These are phyloP conservation scores for Haliclystus octoradiatus DNA, from an alignment of 30 jellyfish, hydroid and myxozoan genomes.

Conservation along the genomic window DNA sequence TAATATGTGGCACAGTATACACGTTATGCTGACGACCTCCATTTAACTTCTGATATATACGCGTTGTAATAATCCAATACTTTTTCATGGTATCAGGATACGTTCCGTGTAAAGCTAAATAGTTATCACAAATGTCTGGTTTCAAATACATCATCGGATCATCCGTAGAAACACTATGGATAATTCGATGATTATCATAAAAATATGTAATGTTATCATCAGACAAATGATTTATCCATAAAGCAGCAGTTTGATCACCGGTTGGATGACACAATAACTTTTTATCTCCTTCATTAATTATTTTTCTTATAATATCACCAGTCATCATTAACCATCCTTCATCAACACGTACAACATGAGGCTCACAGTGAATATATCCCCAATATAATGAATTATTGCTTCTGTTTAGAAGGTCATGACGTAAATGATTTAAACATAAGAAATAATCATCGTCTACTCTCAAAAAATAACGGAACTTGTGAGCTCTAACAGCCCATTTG, in stretches of 20 bases:
- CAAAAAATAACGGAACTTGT: constrained; percentile 53
- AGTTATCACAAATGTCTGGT: constrained; percentile 42
- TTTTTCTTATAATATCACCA: too few species aligned
- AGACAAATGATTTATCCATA: constrained; percentile 68
- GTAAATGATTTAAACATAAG: constrained; percentile 66
- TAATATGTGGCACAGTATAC: constrained; percentile 37
- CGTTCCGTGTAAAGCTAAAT: constrained; percentile 74
- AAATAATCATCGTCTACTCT: constrained; percentile 88
- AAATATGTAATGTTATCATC: constrained; percentile 47
- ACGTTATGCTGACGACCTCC: not conserved
- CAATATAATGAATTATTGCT: constrained; percentile 58
- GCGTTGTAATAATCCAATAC: constrained; percentile 52
- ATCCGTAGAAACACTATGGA: constrained; percentile 62
- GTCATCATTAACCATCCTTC: too few species aligned
- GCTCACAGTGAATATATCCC: constrained; percentile 83
- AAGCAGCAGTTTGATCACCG: constrained; percentile 94
- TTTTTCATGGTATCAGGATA: constrained; percentile 51
- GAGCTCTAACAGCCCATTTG: constrained; percentile 44
- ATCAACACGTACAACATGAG: constrained; percentile 66
- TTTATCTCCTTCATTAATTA: too few species aligned
- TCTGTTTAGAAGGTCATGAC: constrained; percentile 65
- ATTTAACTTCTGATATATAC: not conserved
- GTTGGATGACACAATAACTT: constrained; percentile 82
- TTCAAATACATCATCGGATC: constrained; percentile 3
- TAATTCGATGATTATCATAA: constrained; percentile 67